Percentiles rank a stretch among this genome's conserved stretches.
Evolutionary conservation across 2,888 invertebrate genomes (phyloP).

Genomic region (Ochropacha duplaris): DNA sequence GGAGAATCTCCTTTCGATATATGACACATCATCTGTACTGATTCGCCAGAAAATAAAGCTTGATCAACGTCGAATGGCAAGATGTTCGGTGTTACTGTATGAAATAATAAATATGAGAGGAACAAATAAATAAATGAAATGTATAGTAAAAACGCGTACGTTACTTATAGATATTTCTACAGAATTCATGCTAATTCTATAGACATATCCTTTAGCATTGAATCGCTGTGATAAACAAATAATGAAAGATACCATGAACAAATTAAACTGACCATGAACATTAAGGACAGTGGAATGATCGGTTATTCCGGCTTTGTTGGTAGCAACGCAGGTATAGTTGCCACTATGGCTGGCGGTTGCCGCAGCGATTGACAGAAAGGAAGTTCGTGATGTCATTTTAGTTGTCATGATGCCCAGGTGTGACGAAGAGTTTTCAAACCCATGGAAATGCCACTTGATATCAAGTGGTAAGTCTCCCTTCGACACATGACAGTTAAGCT

Average conservation of each 20-base stretch:
- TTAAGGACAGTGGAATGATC: slow-evolving; percentile 85
- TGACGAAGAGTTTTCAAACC: slow-evolving; percentile 80
- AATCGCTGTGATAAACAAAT: slow-evolving; percentile 39
- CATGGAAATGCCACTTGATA: slow-evolving; percentile 90
- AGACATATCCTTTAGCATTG: slow-evolving; percentile 52
- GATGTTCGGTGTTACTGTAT: slow-evolving; percentile 82
- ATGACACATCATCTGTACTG: slow-evolving; percentile 84
- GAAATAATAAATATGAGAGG: slow-evolving; percentile 34
- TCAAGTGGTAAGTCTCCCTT: slow-evolving; percentile 90
- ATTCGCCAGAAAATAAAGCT: slow-evolving; percentile 84
- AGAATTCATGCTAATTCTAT: slow-evolving; percentile 71
- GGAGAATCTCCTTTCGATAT: slow-evolving; percentile 86
- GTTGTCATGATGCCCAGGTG: slow-evolving; percentile 85
- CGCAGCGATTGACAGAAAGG: slow-evolving; percentile 88
- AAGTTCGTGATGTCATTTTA: slow-evolving; percentile 86
- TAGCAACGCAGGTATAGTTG: slow-evolving; percentile 89
- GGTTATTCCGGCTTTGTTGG: slow-evolving; percentile 87
- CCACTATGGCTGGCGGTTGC: slow-evolving; percentile 88
- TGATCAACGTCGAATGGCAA: slow-evolving; percentile 85
- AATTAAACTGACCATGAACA: slow-evolving; percentile 80
- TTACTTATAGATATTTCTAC: slow-evolving; percentile 49
- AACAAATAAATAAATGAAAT: slow-evolving; percentile 37
- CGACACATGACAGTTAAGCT: slow-evolving; percentile 86
- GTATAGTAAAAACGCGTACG: slow-evolving; percentile 48
- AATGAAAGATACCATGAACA: slow-evolving; percentile 36